A percentile compares a stretch with the other conserved stretches of the same genome.
Evolutionary conservation across 2,888 invertebrate species (phyloP).

Genomic region (Noctuana brunneofusca): DNA sequence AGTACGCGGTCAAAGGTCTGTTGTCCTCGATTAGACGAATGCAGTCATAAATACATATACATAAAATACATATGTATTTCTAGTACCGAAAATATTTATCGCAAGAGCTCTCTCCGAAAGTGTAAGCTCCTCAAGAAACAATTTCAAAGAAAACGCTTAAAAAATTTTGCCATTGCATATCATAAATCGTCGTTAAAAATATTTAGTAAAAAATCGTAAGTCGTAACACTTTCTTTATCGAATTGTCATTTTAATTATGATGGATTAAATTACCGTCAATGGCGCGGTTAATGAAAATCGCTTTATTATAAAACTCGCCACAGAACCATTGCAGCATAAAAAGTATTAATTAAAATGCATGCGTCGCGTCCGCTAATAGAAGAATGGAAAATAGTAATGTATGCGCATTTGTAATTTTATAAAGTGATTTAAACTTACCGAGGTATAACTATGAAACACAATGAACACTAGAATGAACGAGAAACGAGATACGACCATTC

Average conservation of each 20-base stretch:
- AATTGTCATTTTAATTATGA: background rate
- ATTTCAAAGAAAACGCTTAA: too few relatives aligned
- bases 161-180: too few relatives aligned
- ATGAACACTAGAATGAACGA: constrained; percentile 47
- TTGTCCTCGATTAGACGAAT: too few relatives aligned
- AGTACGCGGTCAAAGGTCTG: too few relatives aligned
- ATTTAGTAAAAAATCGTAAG: too few relatives aligned
- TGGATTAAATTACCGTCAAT: background rate
- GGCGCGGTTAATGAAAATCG: background rate
- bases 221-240: too few relatives aligned
- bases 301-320: constrained; percentile 19
- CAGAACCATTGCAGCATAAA: constrained; percentile 11
- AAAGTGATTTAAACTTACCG: constrained; percentile 48
- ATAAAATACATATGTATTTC: too few relatives aligned
- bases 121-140: too few relatives aligned
- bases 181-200: too few relatives aligned
- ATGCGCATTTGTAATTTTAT: constrained; percentile 29
- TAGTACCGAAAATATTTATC: too few relatives aligned
- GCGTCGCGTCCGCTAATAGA: constrained; percentile 19
- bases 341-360: constrained; percentile 29
- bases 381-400: constrained; percentile 27
- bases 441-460: constrained; percentile 44
- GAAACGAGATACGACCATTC: constrained; percentile 48
- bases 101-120: too few relatives aligned
- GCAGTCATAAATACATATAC: too few relatives aligned